Evolutionary conservation across 1,140 invertebrate genomes (phyloP), one percentile per base, ranked within the genome.

Genomic region (Palaemon carinicauda): DNA sequence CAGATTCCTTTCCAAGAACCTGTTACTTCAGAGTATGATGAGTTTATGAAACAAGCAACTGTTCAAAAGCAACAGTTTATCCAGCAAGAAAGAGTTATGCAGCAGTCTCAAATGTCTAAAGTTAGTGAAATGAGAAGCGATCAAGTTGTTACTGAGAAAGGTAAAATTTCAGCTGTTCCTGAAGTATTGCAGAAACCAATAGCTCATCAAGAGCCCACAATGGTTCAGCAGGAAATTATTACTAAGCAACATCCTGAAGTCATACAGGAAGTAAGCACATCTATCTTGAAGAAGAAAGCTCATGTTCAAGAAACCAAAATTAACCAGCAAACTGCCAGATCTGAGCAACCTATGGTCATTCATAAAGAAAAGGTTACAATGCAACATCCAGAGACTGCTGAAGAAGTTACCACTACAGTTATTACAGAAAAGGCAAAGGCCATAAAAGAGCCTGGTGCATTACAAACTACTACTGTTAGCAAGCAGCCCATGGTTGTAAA

Each of bases 221-320:
- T 77, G 29, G 53, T 60, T 50, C 29, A 83, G 54, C 74, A 89
- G 83, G 69, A 54, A 41, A 24, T 75, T 75, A n/a, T 41, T 17
- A 85, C n/a, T n/a, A n/a, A 88, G 74, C 29, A 88, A 82, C 65
- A 84, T 14, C 73, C 52, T 17, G 82, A 77, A 21, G 52, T 56
- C 1, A n/a, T 56, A 15, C 21, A 65, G 24, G 73, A 84, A 65
- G 73, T 56, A 21, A 88, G n/a, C 14, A 87, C 41, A 19, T 53
- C 50, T 4, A 56, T 31, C 12, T 31, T 84, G 51, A 65, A 51
- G 33, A 19, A 41, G 3, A 85, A 50, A 24, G 73, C 73, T 75
- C 33, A 75, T 21, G 73, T 19, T 41, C 41, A 41, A 41, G 41
- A 41, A 41, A 41, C 41, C 41, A 41, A 41, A 41, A 5, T 41